phyloP scores from a whole-genome alignment of 2,888 invertebrate genomes.

The Entomobrya proxima region DNA sequence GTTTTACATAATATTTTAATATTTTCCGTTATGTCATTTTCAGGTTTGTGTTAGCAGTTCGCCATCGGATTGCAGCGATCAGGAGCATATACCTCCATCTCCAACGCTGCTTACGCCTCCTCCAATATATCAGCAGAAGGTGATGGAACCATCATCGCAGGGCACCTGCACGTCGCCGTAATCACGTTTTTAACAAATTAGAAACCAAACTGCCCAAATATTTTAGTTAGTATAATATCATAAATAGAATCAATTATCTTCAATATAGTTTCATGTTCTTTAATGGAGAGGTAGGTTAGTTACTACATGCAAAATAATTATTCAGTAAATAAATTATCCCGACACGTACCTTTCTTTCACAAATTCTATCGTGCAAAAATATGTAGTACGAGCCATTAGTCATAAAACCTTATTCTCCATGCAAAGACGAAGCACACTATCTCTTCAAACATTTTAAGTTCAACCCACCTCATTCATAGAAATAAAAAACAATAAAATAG shows the following conservation, averaged over 20 bases:
- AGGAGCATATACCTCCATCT: slow-evolving; percentile 15
- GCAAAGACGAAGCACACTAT: neutral
- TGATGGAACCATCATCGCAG: neutral
- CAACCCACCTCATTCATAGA: slow-evolving; percentile 13
- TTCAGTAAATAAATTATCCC: slow-evolving; percentile 8
- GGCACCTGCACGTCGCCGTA: neutral
- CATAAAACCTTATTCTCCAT: neutral
- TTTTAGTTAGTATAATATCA: neutral
- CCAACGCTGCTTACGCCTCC: slow-evolving; percentile 20
- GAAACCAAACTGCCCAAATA: slow-evolving; percentile 42
- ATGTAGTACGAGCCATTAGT: slow-evolving; percentile 15
- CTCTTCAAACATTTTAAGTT: neutral
- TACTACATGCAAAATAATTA: neutral
- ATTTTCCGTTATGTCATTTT: neutral
- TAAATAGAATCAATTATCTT: neutral
- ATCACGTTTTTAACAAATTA: slow-evolving; percentile 27
- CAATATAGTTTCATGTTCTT: neutral
- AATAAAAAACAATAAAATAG: neutral
- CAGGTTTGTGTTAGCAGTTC: slow-evolving; percentile 12
- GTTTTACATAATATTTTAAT: neutral
- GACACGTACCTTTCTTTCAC: slow-evolving; percentile 25
- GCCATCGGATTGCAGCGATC: neutral
- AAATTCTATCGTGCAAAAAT: neutral
- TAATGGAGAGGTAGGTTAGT: neutral
- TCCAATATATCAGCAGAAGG: neutral